Evolutionary conservation across 1,140 invertebrate species (phyloP).

Genomic region (silkworm (Bombyx mori)): DNA sequence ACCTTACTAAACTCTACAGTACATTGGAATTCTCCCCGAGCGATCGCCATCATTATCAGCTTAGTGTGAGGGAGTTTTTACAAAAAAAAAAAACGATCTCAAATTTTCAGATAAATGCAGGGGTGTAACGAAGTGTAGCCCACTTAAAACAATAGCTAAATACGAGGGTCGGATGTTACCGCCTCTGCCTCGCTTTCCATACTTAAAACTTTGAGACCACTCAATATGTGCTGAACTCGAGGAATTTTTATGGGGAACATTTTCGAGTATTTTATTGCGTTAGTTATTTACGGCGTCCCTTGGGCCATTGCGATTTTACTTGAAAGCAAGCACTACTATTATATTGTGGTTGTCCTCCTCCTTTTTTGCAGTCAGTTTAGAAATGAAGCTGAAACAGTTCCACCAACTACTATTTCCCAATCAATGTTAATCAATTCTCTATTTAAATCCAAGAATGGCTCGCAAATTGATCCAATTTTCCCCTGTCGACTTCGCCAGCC

Average conservation of each 20-base stretch:
- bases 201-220: conserved; percentile 49
- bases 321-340: too few relatives aligned
- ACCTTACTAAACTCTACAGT: conserved; percentile 34
- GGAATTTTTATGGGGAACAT: conserved; percentile 53
- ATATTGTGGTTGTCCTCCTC: too few relatives aligned
- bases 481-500: conserved; percentile 42
- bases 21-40: conserved; percentile 29
- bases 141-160: conserved; percentile 69
- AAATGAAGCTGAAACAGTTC: conserved; percentile 3
- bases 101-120: conserved; percentile 49
- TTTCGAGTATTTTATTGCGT: conserved; percentile 49
- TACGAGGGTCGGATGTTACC: conserved; percentile 45
- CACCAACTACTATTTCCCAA: conserved; percentile 13
- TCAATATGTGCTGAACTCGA: conserved; percentile 64
- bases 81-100: conserved; percentile 46
- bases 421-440: conserved; percentile 37
- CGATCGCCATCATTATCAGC: conserved; percentile 55
- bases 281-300: conserved; percentile 47
- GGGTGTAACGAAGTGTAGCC: conserved; percentile 62
- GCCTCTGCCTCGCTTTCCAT: conserved; percentile 33
- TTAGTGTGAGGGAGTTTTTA: conserved; percentile 42
- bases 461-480: conserved; percentile 64
- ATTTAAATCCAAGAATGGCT: conserved; percentile 47
- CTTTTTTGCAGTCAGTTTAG: too few relatives aligned
- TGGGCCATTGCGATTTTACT: conserved; percentile 11